Evolutionary conservation across 2,888 invertebrate species (phyloP), one percentile per base, ranked within the genome.

Genomic region (Lymantria monacha): DNA sequence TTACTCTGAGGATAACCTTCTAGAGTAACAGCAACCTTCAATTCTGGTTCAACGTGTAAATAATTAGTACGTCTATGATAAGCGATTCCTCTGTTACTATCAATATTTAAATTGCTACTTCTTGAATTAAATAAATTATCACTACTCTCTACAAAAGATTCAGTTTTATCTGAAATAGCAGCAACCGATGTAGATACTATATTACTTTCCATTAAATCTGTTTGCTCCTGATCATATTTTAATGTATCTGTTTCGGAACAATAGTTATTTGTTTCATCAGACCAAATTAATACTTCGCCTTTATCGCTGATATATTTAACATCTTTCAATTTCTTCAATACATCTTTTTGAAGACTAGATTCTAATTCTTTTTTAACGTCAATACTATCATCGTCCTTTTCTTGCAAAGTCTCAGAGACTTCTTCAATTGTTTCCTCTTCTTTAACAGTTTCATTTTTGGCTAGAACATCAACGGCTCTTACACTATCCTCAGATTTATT

Each of bases 21-120:
- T 30, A 90, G 61, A 0, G 85, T 83, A 15, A 89, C 80, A 0
- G 89, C 88, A 0, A 86, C 76, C 75, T 90, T 90, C 0, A 90
- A 53, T 56, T 90, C 87, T 7, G 75, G 75, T 56, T 90, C 88
- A 0, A 90, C 81, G 13, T 90, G 85, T 31, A 90, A 67, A 51
- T 90, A 90, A 56, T 90, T 90, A 0, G 90, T 90, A 15, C 90
- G 74, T 63, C 90, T 82, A 51, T 89, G 81, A 48, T 89, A 90
- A 0, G 89, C 87, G 9, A 88, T 85, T 0, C 89, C 87, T 69
- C 87, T 75, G 40, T 83, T 87, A 47, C 87, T 87, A 48, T 88
- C 87, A 9, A 88, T 86, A 36, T 86, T 85, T 7, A 89, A 57
- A 48, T 81, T 81, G 41, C 85, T 83, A 38, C 72, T 75, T 46